phyloP scores from a whole-genome alignment of 2,888 invertebrate species.

The Cheilosia variabilis region DNA sequence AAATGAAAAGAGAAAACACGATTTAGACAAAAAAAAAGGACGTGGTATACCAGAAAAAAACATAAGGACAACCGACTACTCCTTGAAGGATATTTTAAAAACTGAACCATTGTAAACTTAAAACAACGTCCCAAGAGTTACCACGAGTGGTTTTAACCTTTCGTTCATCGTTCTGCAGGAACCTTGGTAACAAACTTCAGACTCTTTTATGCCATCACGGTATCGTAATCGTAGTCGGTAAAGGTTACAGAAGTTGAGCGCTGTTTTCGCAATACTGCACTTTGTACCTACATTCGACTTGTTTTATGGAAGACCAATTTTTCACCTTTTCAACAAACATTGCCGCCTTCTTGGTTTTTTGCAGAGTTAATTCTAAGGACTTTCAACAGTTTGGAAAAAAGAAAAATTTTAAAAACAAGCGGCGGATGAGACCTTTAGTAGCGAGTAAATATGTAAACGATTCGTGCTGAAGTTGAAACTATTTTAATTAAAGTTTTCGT shows the following conservation, averaged over 20 bases:
- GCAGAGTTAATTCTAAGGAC: constrained; percentile 37
- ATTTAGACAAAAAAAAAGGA: constrained; percentile 18
- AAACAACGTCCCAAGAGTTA: constrained; percentile 4
- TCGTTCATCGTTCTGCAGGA: neutral
- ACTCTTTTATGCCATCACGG: neutral
- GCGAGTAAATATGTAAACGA: constrained; percentile 23
- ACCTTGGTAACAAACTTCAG: neutral
- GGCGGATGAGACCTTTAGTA: neutral
- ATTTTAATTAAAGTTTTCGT: constrained; percentile 51
- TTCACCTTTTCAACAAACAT: constrained; percentile 17
- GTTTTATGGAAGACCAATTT: constrained; percentile 43
- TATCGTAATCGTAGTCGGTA: too few relatives aligned
- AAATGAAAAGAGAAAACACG: constrained; percentile 66
- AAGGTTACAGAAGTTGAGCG: too few relatives aligned
- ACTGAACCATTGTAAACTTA: constrained; percentile 23
- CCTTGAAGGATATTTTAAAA: constrained; percentile 19
- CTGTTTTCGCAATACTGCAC: constrained; percentile 22
- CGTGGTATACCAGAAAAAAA: neutral
- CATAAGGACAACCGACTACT: neutral
- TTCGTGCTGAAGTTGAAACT: constrained; percentile 31
- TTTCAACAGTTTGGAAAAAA: neutral
- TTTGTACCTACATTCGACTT: constrained; percentile 28
- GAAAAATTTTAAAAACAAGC: neutral
- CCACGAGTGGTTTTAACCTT: constrained; percentile 26
- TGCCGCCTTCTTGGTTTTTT: neutral